phyloP scores from a whole-genome alignment of 2,888 invertebrate species.

The Epirrhoe tristata region DNA sequence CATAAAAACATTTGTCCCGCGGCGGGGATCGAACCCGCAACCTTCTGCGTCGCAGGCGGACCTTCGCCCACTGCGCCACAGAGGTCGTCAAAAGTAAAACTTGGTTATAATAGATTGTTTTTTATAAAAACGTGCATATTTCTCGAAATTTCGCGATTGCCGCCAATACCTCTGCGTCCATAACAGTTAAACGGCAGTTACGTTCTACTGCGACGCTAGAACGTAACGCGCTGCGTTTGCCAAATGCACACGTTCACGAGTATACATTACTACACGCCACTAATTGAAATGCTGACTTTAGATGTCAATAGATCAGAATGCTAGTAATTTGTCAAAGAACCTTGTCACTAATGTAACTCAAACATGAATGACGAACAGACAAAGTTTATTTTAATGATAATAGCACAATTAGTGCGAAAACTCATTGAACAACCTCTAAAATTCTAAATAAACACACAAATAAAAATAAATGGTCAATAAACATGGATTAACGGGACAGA shows the following conservation, averaged over 20 bases:
- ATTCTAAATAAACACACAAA: slow-evolving; percentile 14
- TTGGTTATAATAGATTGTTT: no score
- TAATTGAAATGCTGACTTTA: slow-evolving; percentile 11
- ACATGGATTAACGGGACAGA: slow-evolving; percentile 12
- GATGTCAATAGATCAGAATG: slow-evolving; percentile 10
- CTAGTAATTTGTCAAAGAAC: no score
- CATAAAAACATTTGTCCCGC: no score
- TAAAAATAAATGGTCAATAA: slow-evolving; percentile 20
- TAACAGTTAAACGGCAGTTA: slow-evolving; percentile 1
- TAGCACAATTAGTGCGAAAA: background rate
- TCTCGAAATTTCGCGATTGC: background rate
- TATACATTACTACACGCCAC: background rate
- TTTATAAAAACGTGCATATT: background rate
- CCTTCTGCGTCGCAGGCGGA: no score
- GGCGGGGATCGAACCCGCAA: no score
- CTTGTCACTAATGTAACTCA: no score
- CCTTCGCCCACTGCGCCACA: no score
- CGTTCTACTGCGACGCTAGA: background rate
- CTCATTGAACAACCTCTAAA: slow-evolving; percentile 9
- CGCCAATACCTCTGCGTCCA: background rate
- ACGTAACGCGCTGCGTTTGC: slow-evolving; percentile 15
- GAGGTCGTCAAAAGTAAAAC: no score
- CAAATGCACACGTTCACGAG: slow-evolving; percentile 14
- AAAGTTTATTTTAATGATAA: background rate
- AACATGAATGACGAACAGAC: no score